Percentiles rank a stretch among this genome's conserved stretches.
These are phyloP conservation scores for Poecilia gillii DNA, from an alignment of 2,797 vertebrate genomes.

Conservation along the genomic window DNA sequence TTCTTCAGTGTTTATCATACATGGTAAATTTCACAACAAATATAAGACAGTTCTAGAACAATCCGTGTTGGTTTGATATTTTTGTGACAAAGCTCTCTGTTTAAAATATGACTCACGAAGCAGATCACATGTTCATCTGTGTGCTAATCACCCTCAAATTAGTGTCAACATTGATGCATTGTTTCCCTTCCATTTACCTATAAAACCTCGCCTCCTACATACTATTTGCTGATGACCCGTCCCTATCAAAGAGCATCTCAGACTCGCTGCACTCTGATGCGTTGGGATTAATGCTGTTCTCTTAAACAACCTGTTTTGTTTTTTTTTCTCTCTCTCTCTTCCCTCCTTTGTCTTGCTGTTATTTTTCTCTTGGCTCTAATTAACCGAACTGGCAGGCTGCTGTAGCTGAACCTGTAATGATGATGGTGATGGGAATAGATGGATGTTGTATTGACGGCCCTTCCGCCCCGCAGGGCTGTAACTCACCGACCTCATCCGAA, in stretches of 20 bases:
- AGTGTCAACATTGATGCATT: slow-evolving; percentile 32
- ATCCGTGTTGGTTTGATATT: neutral
- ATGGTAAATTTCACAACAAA: neutral
- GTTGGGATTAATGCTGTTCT: slow-evolving; percentile 12
- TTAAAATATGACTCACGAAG: slow-evolving; percentile 8
- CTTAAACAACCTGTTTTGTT: slow-evolving; percentile 37
- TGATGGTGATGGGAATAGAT: slow-evolving; percentile 60
- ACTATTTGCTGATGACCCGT: slow-evolving; percentile 14
- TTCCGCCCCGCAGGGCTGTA: slow-evolving; percentile 50
- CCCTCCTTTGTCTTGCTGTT: slow-evolving; percentile 30
- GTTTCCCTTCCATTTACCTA: slow-evolving; percentile 16
- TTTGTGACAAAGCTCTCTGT: neutral
- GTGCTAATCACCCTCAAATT: slow-evolving; percentile 18
- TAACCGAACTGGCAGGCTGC: slow-evolving; percentile 54
- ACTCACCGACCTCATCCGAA: slow-evolving; percentile 64
- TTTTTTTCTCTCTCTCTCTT: slow-evolving; percentile 32
- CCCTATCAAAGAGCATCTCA: slow-evolving; percentile 34
- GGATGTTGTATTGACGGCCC: slow-evolving; percentile 53
- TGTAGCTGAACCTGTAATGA: slow-evolving; percentile 57
- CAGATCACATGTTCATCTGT: slow-evolving; percentile 15
- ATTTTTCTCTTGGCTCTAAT: slow-evolving; percentile 58
- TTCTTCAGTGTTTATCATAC: neutral
- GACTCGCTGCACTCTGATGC: slow-evolving; percentile 6
- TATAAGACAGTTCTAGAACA: neutral
- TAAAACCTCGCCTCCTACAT: slow-evolving; percentile 34